Base-by-base conservation (phyloP, 2,113 vertebrate species). In the Scomber colias region DNA sequence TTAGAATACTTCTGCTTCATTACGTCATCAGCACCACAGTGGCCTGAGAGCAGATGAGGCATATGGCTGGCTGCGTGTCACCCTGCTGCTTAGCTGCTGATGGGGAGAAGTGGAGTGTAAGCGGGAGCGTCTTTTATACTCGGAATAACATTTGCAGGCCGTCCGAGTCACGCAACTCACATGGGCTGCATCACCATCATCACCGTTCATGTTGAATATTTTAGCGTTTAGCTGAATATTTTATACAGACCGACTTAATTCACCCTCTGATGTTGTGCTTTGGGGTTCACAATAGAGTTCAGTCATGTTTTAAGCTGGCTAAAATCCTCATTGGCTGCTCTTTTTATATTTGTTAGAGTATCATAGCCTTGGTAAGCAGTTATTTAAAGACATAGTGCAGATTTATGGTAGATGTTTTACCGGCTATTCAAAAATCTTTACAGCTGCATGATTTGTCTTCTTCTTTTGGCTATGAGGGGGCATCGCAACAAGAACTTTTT, bases 211-310 rank as follows among this genome's bases (percentile, higher is more conserved):
- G 45, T 53, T 79, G 51, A 75, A 66, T 79, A 21, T 55, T 72
- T 77, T 56, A 9, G 31, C 5, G 44, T 68, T 64, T 9, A 17
- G 12, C 5, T 75, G 48, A 81, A 81, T 75, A 81, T 82, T 83
- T 80, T 19, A 76, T 62, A 9, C 12, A 65, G 21, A n/a, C 21
- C 24, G 24, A 68, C 56, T 54, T 79, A 3, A 12, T 35, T 54
- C 75, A 62, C 27, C 44, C 45, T 48, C 60, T 65, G 72, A 54
- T 31, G 40, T 56, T 24, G 0, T 56, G 51, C 24, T 56, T 54
- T 35, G 17, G 40, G 48, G 35, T 54, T 49, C 19, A n/a, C 13
- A n/a, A 9, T n/a, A 7, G 16, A 15, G 35, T 3, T 10, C 24
- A 54, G 11, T 46, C 24, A 5, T 11, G 44, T 60, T 71, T 1